These are phyloP conservation scores for Zaprionus tsacasi DNA, from an alignment of 1,140 invertebrate species.

Conservation along the genomic window DNA sequence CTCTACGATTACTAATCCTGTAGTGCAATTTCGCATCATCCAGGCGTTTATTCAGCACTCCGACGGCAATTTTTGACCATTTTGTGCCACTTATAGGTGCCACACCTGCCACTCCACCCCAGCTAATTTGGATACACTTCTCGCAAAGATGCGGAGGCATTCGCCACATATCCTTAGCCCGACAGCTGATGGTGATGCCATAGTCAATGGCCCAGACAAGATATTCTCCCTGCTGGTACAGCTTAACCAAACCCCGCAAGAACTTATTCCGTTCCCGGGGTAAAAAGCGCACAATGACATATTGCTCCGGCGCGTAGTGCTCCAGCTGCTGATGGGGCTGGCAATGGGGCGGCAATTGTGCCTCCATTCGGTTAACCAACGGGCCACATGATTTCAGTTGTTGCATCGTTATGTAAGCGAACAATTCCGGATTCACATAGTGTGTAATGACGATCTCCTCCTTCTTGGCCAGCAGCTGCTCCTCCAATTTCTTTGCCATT, in stretches of 20 bases:
- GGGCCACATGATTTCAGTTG: slow-evolving; percentile 21
- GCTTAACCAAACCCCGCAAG: slow-evolving; percentile 40
- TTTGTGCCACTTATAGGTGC: background rate
- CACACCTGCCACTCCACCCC: slow-evolving; percentile 26
- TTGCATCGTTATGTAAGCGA: slow-evolving; percentile 32
- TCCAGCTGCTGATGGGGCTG: background rate
- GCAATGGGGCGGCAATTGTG: slow-evolving; percentile 8
- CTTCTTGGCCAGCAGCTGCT: background rate
- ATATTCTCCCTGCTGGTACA: slow-evolving; percentile 18
- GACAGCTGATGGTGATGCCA: slow-evolving; percentile 45
- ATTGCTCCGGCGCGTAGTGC: background rate
- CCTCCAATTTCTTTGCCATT: background rate
- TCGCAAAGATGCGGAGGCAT: slow-evolving; percentile 16
- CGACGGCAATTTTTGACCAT: slow-evolving; percentile 23
- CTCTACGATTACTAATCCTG: background rate
- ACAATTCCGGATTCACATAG: slow-evolving; percentile 46
- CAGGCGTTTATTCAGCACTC: slow-evolving; percentile 17
- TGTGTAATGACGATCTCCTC: slow-evolving; percentile 46
- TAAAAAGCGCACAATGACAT: slow-evolving; percentile 46
- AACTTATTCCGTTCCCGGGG: slow-evolving; percentile 6
- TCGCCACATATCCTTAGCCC: slow-evolving; percentile 29
- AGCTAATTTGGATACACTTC: slow-evolving; percentile 8
- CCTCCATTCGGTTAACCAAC: slow-evolving; percentile 26
- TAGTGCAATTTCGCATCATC: background rate
- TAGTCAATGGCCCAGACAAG: slow-evolving; percentile 52